A percentile compares a stretch with the other conserved stretches of the same genome.
These are phyloP conservation scores for Tenthredo amoena DNA, from an alignment of 2,888 invertebrate species.

Conservation along the genomic window DNA sequence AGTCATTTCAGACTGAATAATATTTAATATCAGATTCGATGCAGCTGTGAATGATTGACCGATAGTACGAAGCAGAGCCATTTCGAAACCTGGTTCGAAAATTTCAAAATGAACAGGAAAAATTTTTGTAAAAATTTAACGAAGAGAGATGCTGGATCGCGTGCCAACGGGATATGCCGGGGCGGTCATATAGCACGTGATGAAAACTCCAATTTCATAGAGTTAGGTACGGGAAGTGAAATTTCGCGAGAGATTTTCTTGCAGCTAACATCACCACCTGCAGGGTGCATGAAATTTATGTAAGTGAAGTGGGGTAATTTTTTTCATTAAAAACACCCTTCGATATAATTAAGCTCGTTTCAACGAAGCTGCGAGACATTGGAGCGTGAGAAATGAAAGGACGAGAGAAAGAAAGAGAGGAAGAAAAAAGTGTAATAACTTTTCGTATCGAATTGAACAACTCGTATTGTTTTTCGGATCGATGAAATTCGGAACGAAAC, in stretches of 20 bases:
- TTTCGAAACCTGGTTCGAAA: not conserved
- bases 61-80: not conserved
- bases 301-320: not conserved
- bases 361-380: not conserved
- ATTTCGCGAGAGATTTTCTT: not conserved
- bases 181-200: not conserved
- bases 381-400: not conserved
- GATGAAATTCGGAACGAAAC: not conserved
- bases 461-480: not conserved
- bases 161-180: not conserved
- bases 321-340: not conserved
- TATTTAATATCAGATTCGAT: not conserved
- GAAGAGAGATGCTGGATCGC: not conserved
- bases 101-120: not conserved
- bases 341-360: not conserved
- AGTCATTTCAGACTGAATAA: not conserved
- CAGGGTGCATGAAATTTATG: constrained; percentile 7
- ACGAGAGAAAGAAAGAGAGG: not conserved
- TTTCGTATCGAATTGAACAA: not conserved
- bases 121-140: not conserved
- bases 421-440: constrained; percentile 1
- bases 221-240: not conserved
- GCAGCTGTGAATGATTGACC: not conserved
- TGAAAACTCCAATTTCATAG: not conserved
- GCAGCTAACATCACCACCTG: not conserved